A percentile compares a stretch with the other conserved stretches of the same genome.
These are phyloP conservation scores for Cyanistes caeruleus DNA, from an alignment of 2,113 vertebrate species.

Conservation along the genomic window DNA sequence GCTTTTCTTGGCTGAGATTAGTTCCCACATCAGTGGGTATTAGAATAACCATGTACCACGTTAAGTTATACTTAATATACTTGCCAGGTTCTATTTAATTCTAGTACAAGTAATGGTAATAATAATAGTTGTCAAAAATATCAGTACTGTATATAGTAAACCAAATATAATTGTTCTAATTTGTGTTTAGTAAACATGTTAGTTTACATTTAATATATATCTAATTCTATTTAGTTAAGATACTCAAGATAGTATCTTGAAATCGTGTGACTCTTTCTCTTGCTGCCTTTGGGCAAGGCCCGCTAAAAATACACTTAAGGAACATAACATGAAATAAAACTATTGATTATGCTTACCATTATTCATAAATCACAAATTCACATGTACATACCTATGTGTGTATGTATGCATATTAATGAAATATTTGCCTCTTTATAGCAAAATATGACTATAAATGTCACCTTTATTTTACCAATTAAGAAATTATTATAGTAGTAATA, in stretches of 20 bases:
- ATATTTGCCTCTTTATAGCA: not conserved
- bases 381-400: not conserved
- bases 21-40: slow-evolving; percentile 41
- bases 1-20: slow-evolving; percentile 56
- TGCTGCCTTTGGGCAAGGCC: not conserved
- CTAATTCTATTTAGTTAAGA: not conserved
- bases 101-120: slow-evolving; percentile 19
- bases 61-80: slow-evolving; percentile 56
- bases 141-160: not conserved
- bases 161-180: not conserved
- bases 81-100: slow-evolving; percentile 45
- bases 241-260: not conserved
- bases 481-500: not conserved
- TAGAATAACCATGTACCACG: slow-evolving; percentile 51
- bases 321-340: slow-evolving; percentile 16
- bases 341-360: not conserved
- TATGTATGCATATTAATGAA: not conserved
- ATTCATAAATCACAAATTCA: not conserved
- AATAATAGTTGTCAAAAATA: not conserved
- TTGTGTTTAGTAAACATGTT: not conserved
- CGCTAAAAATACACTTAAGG: not conserved
- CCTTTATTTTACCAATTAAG: slow-evolving; percentile 19
- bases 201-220: not conserved
- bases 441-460: not conserved
- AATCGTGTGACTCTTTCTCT: not conserved